Percentiles rank a stretch among this genome's conserved stretches.
phyloP scores from a whole-genome alignment of 92 coral and sea anemone genomes.

The Nematostella vectensis region DNA sequence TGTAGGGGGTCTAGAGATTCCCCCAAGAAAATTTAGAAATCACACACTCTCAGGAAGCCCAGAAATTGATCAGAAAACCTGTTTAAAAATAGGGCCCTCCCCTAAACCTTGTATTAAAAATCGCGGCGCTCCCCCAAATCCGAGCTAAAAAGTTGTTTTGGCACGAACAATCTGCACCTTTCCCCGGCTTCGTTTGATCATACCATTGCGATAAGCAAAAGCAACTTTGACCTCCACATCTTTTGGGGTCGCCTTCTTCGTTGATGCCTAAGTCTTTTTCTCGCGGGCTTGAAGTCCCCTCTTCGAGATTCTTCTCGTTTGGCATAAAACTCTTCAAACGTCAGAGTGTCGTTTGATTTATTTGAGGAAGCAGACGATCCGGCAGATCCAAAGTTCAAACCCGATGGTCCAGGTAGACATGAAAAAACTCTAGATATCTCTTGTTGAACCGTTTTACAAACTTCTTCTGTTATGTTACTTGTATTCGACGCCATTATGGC shows the following conservation, averaged over 20 bases:
- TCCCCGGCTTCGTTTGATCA: slow-evolving; percentile 44
- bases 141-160: slow-evolving; percentile 26
- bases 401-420: background rate
- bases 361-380: background rate
- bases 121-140: too few relatives aligned
- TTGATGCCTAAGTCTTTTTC: slow-evolving; percentile 9
- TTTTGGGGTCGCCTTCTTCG: slow-evolving; percentile 6
- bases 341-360: slow-evolving; percentile 9
- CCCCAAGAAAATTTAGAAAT: too few relatives aligned
- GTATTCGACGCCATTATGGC: too few relatives aligned
- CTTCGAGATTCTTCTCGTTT: slow-evolving; percentile 29
- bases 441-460: too few relatives aligned
- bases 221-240: slow-evolving; percentile 61
- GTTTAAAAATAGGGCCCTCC: too few relatives aligned
- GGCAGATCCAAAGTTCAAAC: background rate
- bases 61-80: too few relatives aligned
- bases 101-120: too few relatives aligned
- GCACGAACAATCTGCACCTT: slow-evolving; percentile 43
- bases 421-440: too few relatives aligned
- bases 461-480: too few relatives aligned
- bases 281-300: slow-evolving; percentile 26
- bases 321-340: slow-evolving; percentile 44
- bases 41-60: too few relatives aligned
- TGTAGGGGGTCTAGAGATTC: too few relatives aligned
- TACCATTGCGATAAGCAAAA: slow-evolving; percentile 40